These are phyloP conservation scores for Thymelicus sylvestris DNA, from an alignment of 2,888 invertebrate genomes.

Conservation along the genomic window DNA sequence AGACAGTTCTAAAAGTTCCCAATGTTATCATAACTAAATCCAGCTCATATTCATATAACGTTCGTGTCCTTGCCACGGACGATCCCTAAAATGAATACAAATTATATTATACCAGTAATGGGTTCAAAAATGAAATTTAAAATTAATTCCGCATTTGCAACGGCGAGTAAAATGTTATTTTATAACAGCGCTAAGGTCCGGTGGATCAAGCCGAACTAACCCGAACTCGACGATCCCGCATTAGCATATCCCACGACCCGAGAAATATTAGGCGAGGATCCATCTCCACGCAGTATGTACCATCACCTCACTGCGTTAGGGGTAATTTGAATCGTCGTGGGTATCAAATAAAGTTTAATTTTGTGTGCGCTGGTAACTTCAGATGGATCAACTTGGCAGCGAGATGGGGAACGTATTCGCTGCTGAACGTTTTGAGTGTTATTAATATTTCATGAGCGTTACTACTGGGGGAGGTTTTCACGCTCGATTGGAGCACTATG, in stretches of 20 bases:
- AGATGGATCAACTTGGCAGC: slow-evolving; percentile 21
- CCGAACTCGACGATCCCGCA: slow-evolving; percentile 32
- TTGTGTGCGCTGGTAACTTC: slow-evolving; percentile 33
- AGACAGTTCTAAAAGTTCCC: no score
- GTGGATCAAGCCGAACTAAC: slow-evolving; percentile 34
- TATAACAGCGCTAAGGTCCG: slow-evolving; percentile 35
- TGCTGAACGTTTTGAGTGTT: slow-evolving; percentile 37
- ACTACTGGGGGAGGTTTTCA: slow-evolving; percentile 38
- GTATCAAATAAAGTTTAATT: slow-evolving; percentile 17
- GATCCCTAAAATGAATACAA: background rate
- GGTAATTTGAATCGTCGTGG: background rate
- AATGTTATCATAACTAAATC: background rate
- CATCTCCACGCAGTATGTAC: slow-evolving; percentile 8
- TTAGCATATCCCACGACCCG: slow-evolving; percentile 39
- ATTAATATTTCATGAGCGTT: slow-evolving; percentile 47
- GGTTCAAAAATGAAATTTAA: slow-evolving; percentile 29
- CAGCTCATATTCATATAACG: background rate
- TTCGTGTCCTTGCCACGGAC: background rate
- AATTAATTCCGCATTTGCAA: slow-evolving; percentile 26
- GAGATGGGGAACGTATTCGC: slow-evolving; percentile 30
- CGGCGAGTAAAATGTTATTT: slow-evolving; percentile 35
- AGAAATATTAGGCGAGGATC: slow-evolving; percentile 38
- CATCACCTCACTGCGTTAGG: background rate
- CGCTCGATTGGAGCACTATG: slow-evolving; percentile 39
- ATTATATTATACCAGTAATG: slow-evolving; percentile 8